Evolutionary conservation across 2,113 vertebrate genomes (phyloP).

Genomic region (Harpagus bidentatus): DNA sequence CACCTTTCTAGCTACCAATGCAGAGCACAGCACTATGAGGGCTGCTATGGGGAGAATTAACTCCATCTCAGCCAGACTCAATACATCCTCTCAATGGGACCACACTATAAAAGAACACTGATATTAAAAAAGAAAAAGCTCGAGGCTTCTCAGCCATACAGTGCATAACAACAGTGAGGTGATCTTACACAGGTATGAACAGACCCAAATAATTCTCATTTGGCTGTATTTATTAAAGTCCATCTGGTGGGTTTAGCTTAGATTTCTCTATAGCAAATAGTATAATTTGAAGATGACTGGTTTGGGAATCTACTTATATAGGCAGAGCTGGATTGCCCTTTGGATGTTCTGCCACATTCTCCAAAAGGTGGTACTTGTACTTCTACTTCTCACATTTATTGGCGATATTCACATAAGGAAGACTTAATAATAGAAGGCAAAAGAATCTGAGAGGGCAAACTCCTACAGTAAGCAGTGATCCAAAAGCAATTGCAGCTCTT

Average conservation of each 20-base stretch:
- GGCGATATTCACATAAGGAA: background rate
- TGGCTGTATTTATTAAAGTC: background rate
- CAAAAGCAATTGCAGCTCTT: conserved; percentile 5
- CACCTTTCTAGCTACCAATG: background rate
- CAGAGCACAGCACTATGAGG: background rate
- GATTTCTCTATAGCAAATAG: background rate
- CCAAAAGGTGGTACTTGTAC: background rate
- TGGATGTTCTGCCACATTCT: background rate
- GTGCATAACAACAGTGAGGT: background rate
- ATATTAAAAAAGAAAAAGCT: background rate
- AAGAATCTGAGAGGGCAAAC: background rate
- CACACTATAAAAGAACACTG: background rate
- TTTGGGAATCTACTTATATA: background rate
- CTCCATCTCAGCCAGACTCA: background rate
- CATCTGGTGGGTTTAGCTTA: background rate
- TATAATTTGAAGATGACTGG: background rate
- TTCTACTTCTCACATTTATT: background rate
- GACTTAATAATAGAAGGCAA: background rate
- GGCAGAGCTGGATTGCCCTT: background rate
- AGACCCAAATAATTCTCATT: background rate
- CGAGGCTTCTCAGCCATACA: background rate
- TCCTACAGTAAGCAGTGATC: background rate
- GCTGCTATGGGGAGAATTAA: background rate
- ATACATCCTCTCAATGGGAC: background rate
- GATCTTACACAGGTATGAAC: background rate